Percentiles rank a stretch among this genome's conserved stretches.
Evolutionary conservation across 2,113 vertebrate genomes (phyloP).

Genomic region (Sceloporus undulatus): DNA sequence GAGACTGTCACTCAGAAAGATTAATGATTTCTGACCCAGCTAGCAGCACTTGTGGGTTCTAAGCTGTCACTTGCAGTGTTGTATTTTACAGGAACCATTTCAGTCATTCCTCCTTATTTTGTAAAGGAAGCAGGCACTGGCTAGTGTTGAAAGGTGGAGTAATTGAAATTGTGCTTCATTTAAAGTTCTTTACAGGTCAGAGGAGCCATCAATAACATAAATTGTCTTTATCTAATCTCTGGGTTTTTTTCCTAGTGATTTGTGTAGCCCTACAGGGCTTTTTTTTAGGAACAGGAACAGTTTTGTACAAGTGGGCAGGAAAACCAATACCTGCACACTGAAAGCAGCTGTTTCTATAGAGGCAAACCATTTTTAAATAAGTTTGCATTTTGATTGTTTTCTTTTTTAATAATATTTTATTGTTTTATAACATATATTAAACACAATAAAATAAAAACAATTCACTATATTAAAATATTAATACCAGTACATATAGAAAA

Average conservation of each 20-base stretch:
- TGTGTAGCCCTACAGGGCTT: background rate
- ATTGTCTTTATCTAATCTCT: constrained; percentile 19
- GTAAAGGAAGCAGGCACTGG: constrained; percentile 26
- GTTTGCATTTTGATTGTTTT: background rate
- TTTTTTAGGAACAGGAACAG: constrained; percentile 22
- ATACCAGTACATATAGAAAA: too few relatives aligned
- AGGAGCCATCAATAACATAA: constrained; percentile 43
- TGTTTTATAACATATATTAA: too few relatives aligned
- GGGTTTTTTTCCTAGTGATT: background rate
- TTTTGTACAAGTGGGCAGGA: constrained; percentile 19
- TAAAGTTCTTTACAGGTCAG: constrained; percentile 46
- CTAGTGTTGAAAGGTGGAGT: constrained; percentile 32
- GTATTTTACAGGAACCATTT: constrained; percentile 45
- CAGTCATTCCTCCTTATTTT: constrained; percentile 15
- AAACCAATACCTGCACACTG: constrained; percentile 9
- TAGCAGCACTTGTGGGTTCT: constrained; percentile 1
- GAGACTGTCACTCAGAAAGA: constrained; percentile 27
- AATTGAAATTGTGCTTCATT: constrained; percentile 47
- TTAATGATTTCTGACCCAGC: constrained; percentile 47
- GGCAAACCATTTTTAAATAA: background rate
- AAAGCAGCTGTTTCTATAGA: constrained; percentile 9
- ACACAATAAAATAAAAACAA: too few relatives aligned
- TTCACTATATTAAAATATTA: too few relatives aligned
- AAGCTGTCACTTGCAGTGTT: background rate
- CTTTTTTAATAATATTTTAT: background rate